phyloP scores from a whole-genome alignment of 2,113 vertebrate genomes.

The Aix galericulata region DNA sequence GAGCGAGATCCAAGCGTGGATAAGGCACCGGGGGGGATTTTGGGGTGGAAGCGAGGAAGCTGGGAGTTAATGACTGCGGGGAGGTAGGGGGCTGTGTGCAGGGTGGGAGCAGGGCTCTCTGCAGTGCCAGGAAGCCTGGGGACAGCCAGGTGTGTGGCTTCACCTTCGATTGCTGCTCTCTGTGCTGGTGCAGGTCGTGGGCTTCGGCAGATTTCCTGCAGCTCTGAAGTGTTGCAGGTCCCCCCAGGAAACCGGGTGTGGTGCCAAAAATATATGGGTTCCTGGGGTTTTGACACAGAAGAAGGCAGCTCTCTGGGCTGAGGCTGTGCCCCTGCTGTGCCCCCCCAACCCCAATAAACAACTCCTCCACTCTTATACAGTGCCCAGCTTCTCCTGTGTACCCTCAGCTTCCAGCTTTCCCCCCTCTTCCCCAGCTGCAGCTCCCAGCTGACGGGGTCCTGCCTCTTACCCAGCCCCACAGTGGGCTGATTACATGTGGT shows the following conservation, averaged over 20 bases:
- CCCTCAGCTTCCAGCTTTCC: not conserved
- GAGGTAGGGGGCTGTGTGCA: not conserved
- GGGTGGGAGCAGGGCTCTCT: not conserved
- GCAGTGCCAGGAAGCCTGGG: not conserved
- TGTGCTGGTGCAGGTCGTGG: not conserved
- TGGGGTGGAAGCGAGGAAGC: not conserved
- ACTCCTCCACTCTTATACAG: not conserved
- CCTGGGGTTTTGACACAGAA: not conserved
- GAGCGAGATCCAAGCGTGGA: not conserved
- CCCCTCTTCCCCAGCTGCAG: not conserved
- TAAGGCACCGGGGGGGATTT: not conserved
- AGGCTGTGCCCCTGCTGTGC: too few species aligned
- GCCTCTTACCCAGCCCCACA: not conserved
- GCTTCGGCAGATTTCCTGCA: not conserved
- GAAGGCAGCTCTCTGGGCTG: fast-evolving
- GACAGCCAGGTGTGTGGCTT: not conserved
- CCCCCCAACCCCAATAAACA: not conserved
- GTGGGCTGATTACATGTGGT: not conserved
- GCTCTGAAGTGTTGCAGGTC: not conserved
- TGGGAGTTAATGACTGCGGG: not conserved
- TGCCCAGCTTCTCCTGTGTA: not conserved
- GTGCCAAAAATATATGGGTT: fast-evolving
- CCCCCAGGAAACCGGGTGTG: fast-evolving
- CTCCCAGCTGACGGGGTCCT: not conserved
- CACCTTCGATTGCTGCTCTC: not conserved